Evolutionary conservation across 1,140 invertebrate species (phyloP), one percentile per base, ranked within the genome.

Genomic region (Diploscapter pachys): DNA sequence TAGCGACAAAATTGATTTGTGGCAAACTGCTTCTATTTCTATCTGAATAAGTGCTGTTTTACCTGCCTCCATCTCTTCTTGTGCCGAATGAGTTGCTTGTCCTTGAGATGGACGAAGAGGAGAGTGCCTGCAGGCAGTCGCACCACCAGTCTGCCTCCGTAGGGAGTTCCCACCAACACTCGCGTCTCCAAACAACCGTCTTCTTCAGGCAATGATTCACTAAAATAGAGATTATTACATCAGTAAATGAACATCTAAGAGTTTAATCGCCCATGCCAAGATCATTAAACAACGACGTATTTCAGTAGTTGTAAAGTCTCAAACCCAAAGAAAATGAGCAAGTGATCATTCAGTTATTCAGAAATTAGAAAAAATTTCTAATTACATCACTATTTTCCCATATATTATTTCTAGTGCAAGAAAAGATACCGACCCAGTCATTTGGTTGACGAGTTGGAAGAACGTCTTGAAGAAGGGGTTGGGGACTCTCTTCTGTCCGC

Each of bases 391-490:
- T n/a, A n/a, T n/a, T n/a, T n/a, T n/a, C n/a, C n/a, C n/a, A n/a
- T n/a, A n/a, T n/a, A n/a, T n/a, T n/a, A n/a, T n/a, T n/a, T n/a
- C n/a, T 59, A 6, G 62, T 8, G 8, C 8, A 69, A 69, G 50
- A 51, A 8, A 64, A n/a, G 50, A 63, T 61, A 4, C 62, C n/a
- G 53, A 93, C 53, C 92, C 92, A 5, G 94, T 95, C 6, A 96
- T 94, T 84, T 96, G 93, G 81, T 98, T 94, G 78, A 99, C 91
- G 2, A 93, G 93, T 51, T 91, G 90, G 55, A 98, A 91, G 64
- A 99, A 87, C n/a, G 95, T 89, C 85, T 95, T 94, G 0, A 99
- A 96, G 87, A 98, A 99, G 8, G 92, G 89, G 88, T 99, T 99
- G 8, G 96, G 82, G n/a, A n/a, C n/a, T n/a, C n/a, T n/a, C n/a